Evolutionary conservation across 92 coral and sea anemone species (phyloP).

Genomic region (Paragorgia papillata): DNA sequence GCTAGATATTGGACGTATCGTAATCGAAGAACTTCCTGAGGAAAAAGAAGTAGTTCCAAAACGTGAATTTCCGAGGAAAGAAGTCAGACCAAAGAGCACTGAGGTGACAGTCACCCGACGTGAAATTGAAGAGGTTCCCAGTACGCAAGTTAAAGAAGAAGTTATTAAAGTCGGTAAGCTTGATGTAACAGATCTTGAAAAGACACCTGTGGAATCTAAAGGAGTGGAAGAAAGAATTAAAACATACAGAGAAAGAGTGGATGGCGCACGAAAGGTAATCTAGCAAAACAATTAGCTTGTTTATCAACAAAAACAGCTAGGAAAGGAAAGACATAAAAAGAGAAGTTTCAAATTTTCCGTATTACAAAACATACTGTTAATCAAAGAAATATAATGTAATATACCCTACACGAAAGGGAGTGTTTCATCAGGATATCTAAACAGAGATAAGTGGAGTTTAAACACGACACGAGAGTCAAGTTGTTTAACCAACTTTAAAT

Average conservation of each 20-base stretch:
- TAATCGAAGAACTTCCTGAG: slow-evolving; percentile 37
- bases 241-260: neutral
- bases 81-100: slow-evolving; percentile 6
- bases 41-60: slow-evolving; percentile 11
- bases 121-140: slow-evolving; percentile 18
- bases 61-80: neutral
- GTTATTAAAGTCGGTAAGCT: slow-evolving; percentile 18
- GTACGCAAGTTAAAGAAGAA: neutral
- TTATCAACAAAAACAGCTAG: no score
- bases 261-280: slow-evolving; percentile 2
- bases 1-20: slow-evolving; percentile 1
- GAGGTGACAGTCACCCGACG: slow-evolving; percentile 16
- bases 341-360: no score
- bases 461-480: no score
- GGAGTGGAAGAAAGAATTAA: neutral
- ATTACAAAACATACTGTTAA: no score
- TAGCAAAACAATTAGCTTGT: neutral
- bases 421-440: no score
- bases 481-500: no score
- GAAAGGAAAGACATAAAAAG: no score
- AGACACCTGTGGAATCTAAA: neutral
- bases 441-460: no score
- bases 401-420: no score
- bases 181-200: slow-evolving; percentile 12
- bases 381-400: no score